A percentile compares a stretch with the other conserved stretches of the same genome.
Conservation (phyloP, 2,797 vertebrate species). For the Peromyscus eremicus region DNA sequence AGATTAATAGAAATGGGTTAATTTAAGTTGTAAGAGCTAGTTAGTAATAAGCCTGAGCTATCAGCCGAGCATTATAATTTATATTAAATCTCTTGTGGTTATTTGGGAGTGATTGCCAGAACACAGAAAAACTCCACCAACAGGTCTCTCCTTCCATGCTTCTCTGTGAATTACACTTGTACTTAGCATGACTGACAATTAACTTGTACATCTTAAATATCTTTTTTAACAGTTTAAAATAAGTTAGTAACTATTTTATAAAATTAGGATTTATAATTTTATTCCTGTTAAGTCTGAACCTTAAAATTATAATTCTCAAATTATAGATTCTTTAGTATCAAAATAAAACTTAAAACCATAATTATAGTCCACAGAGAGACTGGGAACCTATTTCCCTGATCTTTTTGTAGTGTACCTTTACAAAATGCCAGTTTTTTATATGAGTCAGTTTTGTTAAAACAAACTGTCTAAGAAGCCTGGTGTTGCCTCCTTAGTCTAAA, state of each 20-base stretch:
- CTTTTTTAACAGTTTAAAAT: neutral
- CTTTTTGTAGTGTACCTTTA: neutral
- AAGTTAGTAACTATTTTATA: neutral
- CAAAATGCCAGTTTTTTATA: neutral
- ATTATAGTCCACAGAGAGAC: neutral
- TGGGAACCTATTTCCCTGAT: neutral
- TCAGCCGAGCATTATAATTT: too few species aligned
- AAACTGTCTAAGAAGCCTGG: neutral
- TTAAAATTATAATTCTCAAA: neutral
- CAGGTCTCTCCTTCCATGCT: neutral
- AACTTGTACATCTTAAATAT: neutral
- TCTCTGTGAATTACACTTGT: neutral
- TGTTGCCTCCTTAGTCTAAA: neutral
- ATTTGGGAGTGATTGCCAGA: too few species aligned
- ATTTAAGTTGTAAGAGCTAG: too few species aligned
- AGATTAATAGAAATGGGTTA: too few species aligned
- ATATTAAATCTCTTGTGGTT: too few species aligned
- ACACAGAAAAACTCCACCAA: too few species aligned
- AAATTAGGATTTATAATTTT: neutral
- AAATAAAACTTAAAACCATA: neutral
- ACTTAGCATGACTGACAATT: neutral
- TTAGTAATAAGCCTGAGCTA: too few species aligned
- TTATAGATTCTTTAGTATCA: neutral
- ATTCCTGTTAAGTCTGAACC: neutral
- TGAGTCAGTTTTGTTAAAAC: neutral